Evolutionary conservation across 2,113 vertebrate species (phyloP).

Genomic region (Scomber scombrus): DNA sequence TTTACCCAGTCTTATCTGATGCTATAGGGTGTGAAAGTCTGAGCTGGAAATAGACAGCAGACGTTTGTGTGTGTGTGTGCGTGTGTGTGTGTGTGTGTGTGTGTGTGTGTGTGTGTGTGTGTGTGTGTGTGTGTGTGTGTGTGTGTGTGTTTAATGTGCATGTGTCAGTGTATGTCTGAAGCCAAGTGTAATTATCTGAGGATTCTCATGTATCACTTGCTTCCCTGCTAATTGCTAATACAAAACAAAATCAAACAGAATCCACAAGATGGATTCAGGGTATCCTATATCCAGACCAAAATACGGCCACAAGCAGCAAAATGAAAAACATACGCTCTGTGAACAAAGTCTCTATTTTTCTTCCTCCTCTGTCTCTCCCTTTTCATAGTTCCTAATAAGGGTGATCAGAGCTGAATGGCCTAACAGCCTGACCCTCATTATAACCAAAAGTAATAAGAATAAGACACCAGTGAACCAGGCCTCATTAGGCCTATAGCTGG

Average conservation of each 20-base stretch:
- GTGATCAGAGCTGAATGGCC: constrained; percentile 77
- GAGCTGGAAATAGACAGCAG: constrained; percentile 31
- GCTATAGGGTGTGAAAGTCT: constrained; percentile 13
- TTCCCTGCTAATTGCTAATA: constrained; percentile 57
- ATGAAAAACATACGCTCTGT: constrained; percentile 16
- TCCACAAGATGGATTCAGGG: constrained; percentile 23
- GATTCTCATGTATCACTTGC: constrained; percentile 25
- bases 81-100: not conserved
- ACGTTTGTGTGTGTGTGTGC: not conserved
- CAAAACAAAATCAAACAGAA: constrained; percentile 57
- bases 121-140: not conserved
- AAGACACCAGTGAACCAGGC: constrained; percentile 69
- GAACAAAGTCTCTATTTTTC: constrained; percentile 22
- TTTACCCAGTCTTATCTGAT: not conserved
- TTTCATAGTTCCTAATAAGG: constrained; percentile 70
- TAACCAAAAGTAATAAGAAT: constrained; percentile 73
- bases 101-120: not conserved
- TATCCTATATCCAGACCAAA: constrained; percentile 27
- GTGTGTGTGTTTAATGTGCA: not conserved
- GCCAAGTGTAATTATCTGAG: constrained; percentile 26
- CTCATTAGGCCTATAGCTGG: constrained; percentile 75
- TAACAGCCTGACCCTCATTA: constrained; percentile 79
- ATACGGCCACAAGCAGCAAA: not conserved
- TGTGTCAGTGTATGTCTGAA: not conserved
- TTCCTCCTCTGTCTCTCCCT: constrained; percentile 28